Percentiles rank a stretch among this genome's conserved stretches.
These are phyloP conservation scores for Falco punctatus DNA, from an alignment of 2,113 vertebrate genomes.

Conservation along the genomic window DNA sequence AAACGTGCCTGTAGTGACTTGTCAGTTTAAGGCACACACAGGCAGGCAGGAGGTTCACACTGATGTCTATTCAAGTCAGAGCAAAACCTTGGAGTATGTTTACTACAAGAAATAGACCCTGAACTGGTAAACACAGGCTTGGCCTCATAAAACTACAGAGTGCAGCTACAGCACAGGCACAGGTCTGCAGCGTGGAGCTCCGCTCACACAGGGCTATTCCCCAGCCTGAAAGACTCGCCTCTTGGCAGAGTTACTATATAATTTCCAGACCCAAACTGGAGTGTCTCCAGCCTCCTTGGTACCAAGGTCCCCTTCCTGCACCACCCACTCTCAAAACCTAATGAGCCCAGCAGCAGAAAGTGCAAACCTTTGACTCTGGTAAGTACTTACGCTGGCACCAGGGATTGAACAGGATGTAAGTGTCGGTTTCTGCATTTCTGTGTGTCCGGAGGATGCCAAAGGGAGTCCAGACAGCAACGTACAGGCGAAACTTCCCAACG, in stretches of 20 bases:
- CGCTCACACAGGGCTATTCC: not conserved
- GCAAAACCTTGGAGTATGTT: not conserved
- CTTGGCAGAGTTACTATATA: not conserved
- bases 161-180: not conserved
- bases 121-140: not conserved
- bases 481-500: constrained; percentile 90
- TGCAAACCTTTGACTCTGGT: not conserved
- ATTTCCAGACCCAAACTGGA: not conserved
- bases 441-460: constrained; percentile 87
- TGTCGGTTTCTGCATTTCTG: constrained; percentile 71
- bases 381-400: constrained; percentile 84
- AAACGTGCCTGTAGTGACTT: rapidly evolving
- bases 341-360: not conserved
- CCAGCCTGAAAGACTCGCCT: not conserved
- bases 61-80: not conserved
- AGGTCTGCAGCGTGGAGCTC: not conserved
- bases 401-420: constrained; percentile 95
- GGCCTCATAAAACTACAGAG: not conserved
- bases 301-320: not conserved
- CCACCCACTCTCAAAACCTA: not conserved
- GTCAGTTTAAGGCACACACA: not conserved
- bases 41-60: not conserved
- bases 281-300: not conserved
- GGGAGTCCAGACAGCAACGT: constrained; percentile 86
- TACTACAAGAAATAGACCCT: not conserved